Evolutionary conservation across 2,888 invertebrate species (phyloP).

Genomic region (Chrysolina haemoptera): DNA sequence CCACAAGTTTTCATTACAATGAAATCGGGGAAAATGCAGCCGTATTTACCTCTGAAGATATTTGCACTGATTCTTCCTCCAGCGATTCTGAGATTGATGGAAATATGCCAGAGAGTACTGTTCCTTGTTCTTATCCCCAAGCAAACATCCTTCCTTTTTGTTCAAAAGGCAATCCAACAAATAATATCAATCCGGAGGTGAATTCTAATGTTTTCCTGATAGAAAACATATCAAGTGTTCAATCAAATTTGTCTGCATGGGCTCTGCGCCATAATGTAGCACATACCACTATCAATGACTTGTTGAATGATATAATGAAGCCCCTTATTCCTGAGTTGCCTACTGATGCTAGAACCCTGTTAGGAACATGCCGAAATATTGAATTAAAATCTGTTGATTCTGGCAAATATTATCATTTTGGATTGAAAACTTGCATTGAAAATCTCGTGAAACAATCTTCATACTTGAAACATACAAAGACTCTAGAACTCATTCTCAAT

Average conservation of each 20-base stretch:
- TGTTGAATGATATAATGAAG: slow-evolving; percentile 28
- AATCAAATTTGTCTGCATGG: slow-evolving; percentile 23
- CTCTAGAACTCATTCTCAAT: slow-evolving; percentile 38
- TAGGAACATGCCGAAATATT: slow-evolving; percentile 36
- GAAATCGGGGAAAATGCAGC: slow-evolving; percentile 13
- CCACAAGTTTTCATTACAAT: background rate
- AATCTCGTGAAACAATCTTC: slow-evolving; percentile 16
- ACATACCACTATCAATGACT: slow-evolving; percentile 26
- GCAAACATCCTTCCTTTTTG: background rate
- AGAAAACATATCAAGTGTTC: slow-evolving; percentile 5
- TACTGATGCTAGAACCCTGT: slow-evolving; percentile 38
- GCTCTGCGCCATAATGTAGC: slow-evolving; percentile 23
- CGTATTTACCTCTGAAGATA: background rate
- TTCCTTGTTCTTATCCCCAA: slow-evolving; percentile 2
- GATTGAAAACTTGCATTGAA: slow-evolving; percentile 26
- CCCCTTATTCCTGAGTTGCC: slow-evolving; percentile 31
- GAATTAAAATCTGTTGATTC: slow-evolving; percentile 32
- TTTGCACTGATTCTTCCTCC: slow-evolving; percentile 8
- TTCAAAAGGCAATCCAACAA: background rate
- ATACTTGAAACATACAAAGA: slow-evolving; percentile 20
- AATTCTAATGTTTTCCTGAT: background rate
- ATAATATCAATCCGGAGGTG: background rate
- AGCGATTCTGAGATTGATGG: slow-evolving; percentile 13
- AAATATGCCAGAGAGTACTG: background rate
- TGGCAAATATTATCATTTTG: slow-evolving; percentile 36